These are phyloP conservation scores for Pungitius pungitius DNA, from an alignment of 2,113 vertebrate species.

Conservation along the genomic window DNA sequence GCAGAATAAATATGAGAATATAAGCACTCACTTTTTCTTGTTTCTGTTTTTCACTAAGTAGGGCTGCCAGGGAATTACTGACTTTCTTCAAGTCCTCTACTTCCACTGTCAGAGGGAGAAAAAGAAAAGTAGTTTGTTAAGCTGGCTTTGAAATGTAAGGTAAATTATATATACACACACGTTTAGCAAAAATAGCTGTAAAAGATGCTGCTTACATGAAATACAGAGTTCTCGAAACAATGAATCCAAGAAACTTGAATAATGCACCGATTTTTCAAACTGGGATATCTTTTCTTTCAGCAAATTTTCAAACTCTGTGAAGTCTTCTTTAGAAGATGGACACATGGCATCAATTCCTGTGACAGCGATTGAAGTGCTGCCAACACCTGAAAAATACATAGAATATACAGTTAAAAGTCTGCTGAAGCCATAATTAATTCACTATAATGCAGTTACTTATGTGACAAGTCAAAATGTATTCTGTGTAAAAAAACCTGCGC, in stretches of 20 bases:
- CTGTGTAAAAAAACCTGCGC: not conserved
- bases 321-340: conserved; percentile 96
- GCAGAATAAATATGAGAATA: not conserved
- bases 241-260: conserved; percentile 92
- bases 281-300: conserved; percentile 95
- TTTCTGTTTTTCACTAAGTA: conserved; percentile 98
- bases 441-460: not conserved
- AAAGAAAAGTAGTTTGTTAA: not conserved
- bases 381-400: conserved; percentile 76
- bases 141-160: not conserved
- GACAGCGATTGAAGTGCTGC: conserved; percentile 77
- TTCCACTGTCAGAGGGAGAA: conserved; percentile 85
- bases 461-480: not conserved
- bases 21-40: conserved; percentile 92
- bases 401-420: not conserved
- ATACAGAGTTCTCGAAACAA: conserved; percentile 95
- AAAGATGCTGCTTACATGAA: conserved; percentile 85
- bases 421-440: not conserved
- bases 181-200: not conserved
- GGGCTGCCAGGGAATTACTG: conserved; percentile 91
- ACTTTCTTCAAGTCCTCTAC: conserved; percentile 98
- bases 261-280: conserved; percentile 94
- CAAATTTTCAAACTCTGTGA: conserved; percentile 94
- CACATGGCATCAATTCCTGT: conserved; percentile 95
- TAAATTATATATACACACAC: not conserved